Evolutionary conservation across 1,140 invertebrate genomes (phyloP).

Genomic region (Drosophila pruinosa): DNA sequence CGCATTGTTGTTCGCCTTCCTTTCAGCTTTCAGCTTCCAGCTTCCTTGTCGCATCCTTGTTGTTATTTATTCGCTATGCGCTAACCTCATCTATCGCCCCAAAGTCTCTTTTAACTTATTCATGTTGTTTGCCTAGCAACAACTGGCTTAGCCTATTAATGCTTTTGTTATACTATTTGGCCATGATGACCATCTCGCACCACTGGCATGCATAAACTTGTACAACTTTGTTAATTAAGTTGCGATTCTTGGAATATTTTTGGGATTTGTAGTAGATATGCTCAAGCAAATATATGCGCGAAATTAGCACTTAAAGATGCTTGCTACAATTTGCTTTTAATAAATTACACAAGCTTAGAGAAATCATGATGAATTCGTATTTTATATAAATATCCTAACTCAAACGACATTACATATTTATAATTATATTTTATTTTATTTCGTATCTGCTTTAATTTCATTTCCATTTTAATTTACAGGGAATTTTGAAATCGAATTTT

Average conservation of each 20-base stretch:
- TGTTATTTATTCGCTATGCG: constrained; percentile 15
- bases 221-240: neutral
- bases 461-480: neutral
- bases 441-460: neutral
- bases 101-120: neutral
- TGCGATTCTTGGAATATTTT: neutral
- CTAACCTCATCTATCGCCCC: constrained; percentile 3
- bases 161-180: neutral
- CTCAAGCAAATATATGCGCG: neutral
- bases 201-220: neutral
- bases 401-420: neutral
- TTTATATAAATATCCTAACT: neutral
- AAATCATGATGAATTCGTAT: neutral
- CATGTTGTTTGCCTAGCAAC: neutral
- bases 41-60: neutral
- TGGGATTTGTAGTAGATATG: neutral
- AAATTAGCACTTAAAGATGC: neutral
- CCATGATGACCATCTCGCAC: neutral
- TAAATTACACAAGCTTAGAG: neutral
- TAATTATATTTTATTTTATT: neutral
- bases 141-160: constrained; percentile 2
- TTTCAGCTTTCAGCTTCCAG: too few species aligned
- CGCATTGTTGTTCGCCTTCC: neutral
- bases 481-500: neutral
- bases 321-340: neutral